These are phyloP conservation scores for Climacteris rufus DNA, from an alignment of 2,113 vertebrate species.

Conservation along the genomic window DNA sequence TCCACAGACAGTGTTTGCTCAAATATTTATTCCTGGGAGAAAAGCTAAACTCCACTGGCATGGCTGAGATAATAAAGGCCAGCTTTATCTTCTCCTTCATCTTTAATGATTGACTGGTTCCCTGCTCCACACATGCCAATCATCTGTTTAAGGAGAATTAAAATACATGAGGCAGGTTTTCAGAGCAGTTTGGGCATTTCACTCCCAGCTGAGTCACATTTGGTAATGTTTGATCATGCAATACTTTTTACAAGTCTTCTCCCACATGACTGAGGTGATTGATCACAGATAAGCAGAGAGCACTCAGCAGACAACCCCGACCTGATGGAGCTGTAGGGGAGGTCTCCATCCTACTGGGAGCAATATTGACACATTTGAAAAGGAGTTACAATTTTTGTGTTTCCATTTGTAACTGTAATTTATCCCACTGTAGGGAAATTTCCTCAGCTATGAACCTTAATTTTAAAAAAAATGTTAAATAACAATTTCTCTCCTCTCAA, in stretches of 20 bases:
- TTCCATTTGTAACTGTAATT: neutral
- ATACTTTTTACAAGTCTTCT: neutral
- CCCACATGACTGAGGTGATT: neutral
- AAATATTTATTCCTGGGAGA: neutral
- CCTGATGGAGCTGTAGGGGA: neutral
- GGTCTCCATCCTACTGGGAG: neutral
- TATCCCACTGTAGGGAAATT: neutral
- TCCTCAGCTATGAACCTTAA: neutral
- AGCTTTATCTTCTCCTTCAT: neutral
- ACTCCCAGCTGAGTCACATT: neutral
- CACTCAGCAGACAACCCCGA: rapidly evolving
- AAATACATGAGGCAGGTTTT: neutral
- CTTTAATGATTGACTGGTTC: neutral
- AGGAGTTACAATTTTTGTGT: neutral
- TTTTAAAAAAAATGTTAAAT: neutral
- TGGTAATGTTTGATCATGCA: neutral
- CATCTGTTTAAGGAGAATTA: neutral
- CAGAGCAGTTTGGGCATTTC: neutral
- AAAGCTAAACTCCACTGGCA: neutral
- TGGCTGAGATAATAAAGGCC: neutral
- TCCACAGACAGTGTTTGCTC: neutral
- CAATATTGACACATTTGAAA: neutral
- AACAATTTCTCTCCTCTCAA: neutral
- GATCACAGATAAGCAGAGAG: neutral
- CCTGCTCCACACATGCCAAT: neutral